Percentiles rank a stretch among this genome's conserved stretches.
Conservation (phyloP, 2,113 vertebrate genomes). For the Hydrochoerus hydrochaeris region DNA sequence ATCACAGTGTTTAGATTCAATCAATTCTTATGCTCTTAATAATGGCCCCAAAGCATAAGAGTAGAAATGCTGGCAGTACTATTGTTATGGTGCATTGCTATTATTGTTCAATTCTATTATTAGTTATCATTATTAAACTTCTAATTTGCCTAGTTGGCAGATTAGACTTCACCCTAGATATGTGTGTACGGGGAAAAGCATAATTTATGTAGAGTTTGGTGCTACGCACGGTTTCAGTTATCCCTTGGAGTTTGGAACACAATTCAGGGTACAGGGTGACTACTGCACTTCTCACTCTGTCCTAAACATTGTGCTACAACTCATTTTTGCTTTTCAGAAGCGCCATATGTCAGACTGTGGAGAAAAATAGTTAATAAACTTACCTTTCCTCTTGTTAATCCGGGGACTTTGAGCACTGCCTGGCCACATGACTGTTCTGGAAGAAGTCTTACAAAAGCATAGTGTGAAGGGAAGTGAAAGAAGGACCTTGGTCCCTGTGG, state of each 20-base stretch:
- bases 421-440: too few relatives aligned
- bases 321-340: background rate
- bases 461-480: too few relatives aligned
- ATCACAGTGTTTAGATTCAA: background rate
- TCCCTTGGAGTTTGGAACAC: background rate
- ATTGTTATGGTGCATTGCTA: background rate
- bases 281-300: background rate
- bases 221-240: background rate
- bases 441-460: too few relatives aligned
- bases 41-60: background rate
- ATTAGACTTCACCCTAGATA: background rate
- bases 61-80: background rate
- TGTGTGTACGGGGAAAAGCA: background rate
- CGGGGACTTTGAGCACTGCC: too few relatives aligned
- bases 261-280: too few relatives aligned
- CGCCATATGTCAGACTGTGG: background rate
- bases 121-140: background rate
- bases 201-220: background rate
- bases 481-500: too few relatives aligned
- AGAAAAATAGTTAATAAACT: too few relatives aligned
- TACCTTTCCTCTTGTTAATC: too few relatives aligned
- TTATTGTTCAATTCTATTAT: background rate
- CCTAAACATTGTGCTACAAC: background rate
- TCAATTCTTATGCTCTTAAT: background rate
- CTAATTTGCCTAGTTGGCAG: background rate